Conservation (phyloP, 2,888 invertebrate species). For the Venusia cambrica region DNA sequence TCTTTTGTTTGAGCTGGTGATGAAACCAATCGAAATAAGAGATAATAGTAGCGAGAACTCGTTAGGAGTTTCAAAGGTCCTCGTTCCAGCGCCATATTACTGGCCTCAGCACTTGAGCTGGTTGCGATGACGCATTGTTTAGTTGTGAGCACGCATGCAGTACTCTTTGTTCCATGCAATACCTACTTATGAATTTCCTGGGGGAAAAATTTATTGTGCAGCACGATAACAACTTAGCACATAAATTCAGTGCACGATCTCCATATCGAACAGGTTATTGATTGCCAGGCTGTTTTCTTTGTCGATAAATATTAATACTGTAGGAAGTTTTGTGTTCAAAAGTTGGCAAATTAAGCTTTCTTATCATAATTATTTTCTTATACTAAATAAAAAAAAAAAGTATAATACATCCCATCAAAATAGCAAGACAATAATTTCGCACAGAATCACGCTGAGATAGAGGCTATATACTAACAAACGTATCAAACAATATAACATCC, state of each 20-base stretch:
- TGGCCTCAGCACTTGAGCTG: constrained; percentile 55
- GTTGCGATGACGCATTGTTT: constrained; percentile 70
- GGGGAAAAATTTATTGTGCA: constrained; percentile 59
- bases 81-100: constrained; percentile 52
- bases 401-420: no score
- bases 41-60: not conserved
- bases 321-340: no score
- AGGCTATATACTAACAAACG: no score
- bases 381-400: no score
- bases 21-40: no score
- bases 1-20: no score
- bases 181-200: constrained; percentile 73
- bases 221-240: constrained; percentile 52
- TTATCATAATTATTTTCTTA: no score
- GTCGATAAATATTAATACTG: no score
- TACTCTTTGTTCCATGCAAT: constrained; percentile 67
- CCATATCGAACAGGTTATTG: constrained; percentile 20
- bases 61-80: not conserved
- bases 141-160: constrained; percentile 68
- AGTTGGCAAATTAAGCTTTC: no score
- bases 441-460: no score
- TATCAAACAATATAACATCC: no score
- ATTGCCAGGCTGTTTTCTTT: constrained; percentile 5
- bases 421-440: no score
- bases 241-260: constrained; percentile 31